These are phyloP conservation scores for Saxidomus purpurata DNA, from an alignment of 1,140 invertebrate species.

Conservation along the genomic window DNA sequence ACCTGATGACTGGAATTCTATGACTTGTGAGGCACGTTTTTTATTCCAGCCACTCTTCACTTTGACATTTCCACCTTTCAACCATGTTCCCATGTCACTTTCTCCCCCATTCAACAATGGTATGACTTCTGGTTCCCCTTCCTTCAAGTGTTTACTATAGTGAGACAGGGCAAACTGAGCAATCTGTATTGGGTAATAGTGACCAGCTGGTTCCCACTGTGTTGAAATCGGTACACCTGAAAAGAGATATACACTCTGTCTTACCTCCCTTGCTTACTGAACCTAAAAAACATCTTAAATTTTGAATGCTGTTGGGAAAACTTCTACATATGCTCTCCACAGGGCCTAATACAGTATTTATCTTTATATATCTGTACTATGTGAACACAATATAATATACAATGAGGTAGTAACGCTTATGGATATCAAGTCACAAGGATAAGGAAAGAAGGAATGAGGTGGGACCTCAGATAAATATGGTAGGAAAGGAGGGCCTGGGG, in stretches of 20 bases:
- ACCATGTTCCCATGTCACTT: slow-evolving; percentile 80
- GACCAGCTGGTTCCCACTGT: slow-evolving; percentile 96
- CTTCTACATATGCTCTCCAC: no score
- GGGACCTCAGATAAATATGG: no score
- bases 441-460: no score
- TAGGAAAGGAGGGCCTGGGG: no score
- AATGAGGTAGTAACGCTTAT: no score
- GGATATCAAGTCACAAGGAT: no score
- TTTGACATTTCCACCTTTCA: slow-evolving; percentile 42
- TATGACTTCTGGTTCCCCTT: slow-evolving; percentile 72
- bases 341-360: no score
- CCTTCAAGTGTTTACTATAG: slow-evolving; percentile 94
- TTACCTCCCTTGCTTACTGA: no score
- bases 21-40: slow-evolving; percentile 72
- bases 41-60: slow-evolving; percentile 44
- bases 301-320: no score
- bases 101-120: slow-evolving; percentile 90
- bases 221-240: slow-evolving; percentile 96
- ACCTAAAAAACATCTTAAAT: no score
- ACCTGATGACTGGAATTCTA: slow-evolving; percentile 84
- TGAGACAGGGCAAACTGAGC: slow-evolving; percentile 99
- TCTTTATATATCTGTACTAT: no score
- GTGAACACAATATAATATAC: no score
- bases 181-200: slow-evolving; percentile 99
- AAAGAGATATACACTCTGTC: slow-evolving; percentile 27